phyloP scores from a whole-genome alignment of 2,797 vertebrate genomes.

The Phalloptychus januarius region DNA sequence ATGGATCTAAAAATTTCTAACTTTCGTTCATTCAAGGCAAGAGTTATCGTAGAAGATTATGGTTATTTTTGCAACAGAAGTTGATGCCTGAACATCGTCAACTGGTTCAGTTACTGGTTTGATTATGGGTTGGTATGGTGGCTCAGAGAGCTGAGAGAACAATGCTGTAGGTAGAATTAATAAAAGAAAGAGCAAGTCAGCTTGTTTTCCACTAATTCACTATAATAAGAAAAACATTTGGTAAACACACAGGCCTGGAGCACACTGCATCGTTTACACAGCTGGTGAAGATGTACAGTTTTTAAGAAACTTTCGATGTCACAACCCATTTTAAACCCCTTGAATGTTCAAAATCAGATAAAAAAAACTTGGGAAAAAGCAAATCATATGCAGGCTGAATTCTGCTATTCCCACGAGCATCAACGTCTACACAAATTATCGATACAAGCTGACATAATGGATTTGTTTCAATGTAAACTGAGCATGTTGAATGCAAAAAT shows the following conservation, averaged over 20 bases:
- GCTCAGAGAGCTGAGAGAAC: constrained; percentile 10
- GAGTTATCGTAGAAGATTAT: constrained; percentile 27
- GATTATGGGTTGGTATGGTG: constrained; percentile 20
- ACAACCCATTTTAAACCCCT: constrained; percentile 16
- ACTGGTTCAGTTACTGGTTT: constrained; percentile 22
- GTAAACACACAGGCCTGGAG: constrained; percentile 5
- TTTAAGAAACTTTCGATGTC: constrained; percentile 1
- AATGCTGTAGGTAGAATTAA: constrained; percentile 7
- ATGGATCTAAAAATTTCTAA: constrained; percentile 62
- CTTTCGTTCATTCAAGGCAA: constrained; percentile 61
- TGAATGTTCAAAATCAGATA: constrained; percentile 35
- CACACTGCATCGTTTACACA: not conserved
- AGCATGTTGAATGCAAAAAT: constrained; percentile 33
- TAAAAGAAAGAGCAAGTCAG: not conserved
- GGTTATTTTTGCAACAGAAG: constrained; percentile 36
- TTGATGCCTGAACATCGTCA: constrained; percentile 42
- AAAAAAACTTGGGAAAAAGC: constrained; percentile 24
- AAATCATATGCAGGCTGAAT: constrained; percentile 12
- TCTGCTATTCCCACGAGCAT: constrained; percentile 16
- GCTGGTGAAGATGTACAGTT: not conserved
- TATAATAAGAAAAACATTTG: constrained; percentile 1
- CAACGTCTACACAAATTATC: constrained; percentile 27
- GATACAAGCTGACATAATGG: constrained; percentile 59
- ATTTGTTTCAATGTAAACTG: constrained; percentile 16
- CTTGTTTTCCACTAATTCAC: not conserved